These are phyloP conservation scores for Luffia ferchaultella DNA, from an alignment of 2,888 invertebrate genomes.

Conservation along the genomic window DNA sequence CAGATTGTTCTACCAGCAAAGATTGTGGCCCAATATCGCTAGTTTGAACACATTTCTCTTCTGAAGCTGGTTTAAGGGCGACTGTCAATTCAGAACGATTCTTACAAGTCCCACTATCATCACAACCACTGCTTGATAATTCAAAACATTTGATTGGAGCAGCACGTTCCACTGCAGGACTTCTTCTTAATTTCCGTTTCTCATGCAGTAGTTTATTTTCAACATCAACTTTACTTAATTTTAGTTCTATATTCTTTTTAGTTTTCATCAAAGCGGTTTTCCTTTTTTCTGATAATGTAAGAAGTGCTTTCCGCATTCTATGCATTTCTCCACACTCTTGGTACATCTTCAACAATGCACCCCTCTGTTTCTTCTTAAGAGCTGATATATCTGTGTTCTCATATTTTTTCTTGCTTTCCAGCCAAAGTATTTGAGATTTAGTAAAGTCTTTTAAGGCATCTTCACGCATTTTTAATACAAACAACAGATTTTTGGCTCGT, in stretches of 20 bases:
- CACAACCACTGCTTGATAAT: constrained; percentile 49
- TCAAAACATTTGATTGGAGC: constrained; percentile 54
- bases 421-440: constrained; percentile 55
- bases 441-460: constrained; percentile 57
- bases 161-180: constrained; percentile 27
- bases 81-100: constrained; percentile 17
- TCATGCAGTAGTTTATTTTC: constrained; percentile 36
- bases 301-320: constrained; percentile 54
- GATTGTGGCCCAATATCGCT: constrained; percentile 25
- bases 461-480: constrained; percentile 55
- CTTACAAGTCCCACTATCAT: constrained; percentile 34
- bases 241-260: constrained; percentile 49
- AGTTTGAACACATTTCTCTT: constrained; percentile 49
- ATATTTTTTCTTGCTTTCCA: constrained; percentile 54
- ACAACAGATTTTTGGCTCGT: constrained; percentile 51
- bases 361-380: constrained; percentile 73
- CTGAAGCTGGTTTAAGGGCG: too few relatives aligned
- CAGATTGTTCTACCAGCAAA: constrained; percentile 18
- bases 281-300: constrained; percentile 47
- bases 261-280: constrained; percentile 52
- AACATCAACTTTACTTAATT: constrained; percentile 35
- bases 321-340: constrained; percentile 76
- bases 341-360: constrained; percentile 69
- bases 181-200: constrained; percentile 42
- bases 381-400: constrained; percentile 54